Base-by-base conservation (phyloP, 2,888 invertebrate genomes). In the Napeogenes sylphis region DNA sequence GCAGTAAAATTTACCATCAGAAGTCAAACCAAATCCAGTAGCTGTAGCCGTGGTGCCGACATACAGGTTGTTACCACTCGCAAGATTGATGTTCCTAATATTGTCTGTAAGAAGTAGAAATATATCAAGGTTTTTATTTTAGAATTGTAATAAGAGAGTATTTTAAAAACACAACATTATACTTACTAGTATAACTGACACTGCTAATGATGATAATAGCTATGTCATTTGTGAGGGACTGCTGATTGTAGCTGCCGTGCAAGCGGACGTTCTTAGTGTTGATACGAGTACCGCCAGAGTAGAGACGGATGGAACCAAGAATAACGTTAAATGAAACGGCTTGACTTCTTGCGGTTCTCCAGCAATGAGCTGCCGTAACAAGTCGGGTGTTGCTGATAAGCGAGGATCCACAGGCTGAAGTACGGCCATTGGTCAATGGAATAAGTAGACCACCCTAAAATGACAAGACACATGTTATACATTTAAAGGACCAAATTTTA, bases 401-500 rank as follows among this genome's bases (percentile, higher is more conserved):
- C 4, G 85, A 82, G 0, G 77, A 75, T 0, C 81, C 81, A 61
- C 80, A 80, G 2, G 82, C 74, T 0, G 80, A 80, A 0, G 70
- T 71, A 32, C 63, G 65, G 0, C 75, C 77, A 2, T 68, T 65
- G 0, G 71, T 64, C 45, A 84, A 65, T 0, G 63, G 57, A 38
- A 84, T 75, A 5, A 79, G 55, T 10, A 82, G 63, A 0, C 82
- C 82, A 0, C 71, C 79, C 82, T 82, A 71, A 21, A 61, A 62
- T n/a, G 4, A 30, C 4, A 51, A 30, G 5, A 51, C 30, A 30
- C 21, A n/a, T 2, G 30, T 10, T 2, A n/a, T 30, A 2, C 3
- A 30, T 30, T 30, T 51, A 21, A 21, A 1, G 21, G 21, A 21
- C 21, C 0, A 21, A 21, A 21, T 21, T 21, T 0, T 21, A 21